Conservation (phyloP, 1,140 invertebrate species). For the Drosophila takahashii region DNA sequence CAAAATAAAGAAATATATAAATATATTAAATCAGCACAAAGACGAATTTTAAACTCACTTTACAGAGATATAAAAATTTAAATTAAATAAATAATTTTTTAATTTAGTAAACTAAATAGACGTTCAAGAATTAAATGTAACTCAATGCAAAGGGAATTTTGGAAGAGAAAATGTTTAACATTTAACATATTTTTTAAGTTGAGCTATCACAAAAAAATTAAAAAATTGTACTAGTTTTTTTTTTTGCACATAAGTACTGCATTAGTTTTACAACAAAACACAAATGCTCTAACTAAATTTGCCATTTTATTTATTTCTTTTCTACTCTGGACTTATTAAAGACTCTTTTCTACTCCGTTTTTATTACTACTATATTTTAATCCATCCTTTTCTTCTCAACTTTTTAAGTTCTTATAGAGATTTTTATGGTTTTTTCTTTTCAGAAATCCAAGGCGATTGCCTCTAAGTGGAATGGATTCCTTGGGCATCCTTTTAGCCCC, state of each 20-base stretch:
- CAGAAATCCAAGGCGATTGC: neutral
- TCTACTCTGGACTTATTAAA: neutral
- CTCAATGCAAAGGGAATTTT: no score
- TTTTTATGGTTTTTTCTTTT: neutral
- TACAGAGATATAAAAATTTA: neutral
- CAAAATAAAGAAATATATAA: conserved; percentile 32
- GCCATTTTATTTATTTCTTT: neutral
- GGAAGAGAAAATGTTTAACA: no score
- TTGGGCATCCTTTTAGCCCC: neutral
- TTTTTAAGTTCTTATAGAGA: neutral
- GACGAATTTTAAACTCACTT: conserved; percentile 14
- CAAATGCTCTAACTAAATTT: neutral
- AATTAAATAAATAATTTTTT: no score
- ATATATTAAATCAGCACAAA: neutral
- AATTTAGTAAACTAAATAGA: no score
- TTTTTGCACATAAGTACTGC: no score
- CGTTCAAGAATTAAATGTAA: no score
- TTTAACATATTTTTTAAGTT: no score
- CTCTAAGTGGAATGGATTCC: neutral
- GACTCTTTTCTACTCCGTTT: neutral
- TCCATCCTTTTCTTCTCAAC: neutral
- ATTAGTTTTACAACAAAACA: neutral
- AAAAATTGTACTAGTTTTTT: no score
- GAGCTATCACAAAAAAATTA: no score
- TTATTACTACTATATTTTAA: neutral